Conservation (phyloP, 2,113 vertebrate species). For the Scomber scombrus region DNA sequence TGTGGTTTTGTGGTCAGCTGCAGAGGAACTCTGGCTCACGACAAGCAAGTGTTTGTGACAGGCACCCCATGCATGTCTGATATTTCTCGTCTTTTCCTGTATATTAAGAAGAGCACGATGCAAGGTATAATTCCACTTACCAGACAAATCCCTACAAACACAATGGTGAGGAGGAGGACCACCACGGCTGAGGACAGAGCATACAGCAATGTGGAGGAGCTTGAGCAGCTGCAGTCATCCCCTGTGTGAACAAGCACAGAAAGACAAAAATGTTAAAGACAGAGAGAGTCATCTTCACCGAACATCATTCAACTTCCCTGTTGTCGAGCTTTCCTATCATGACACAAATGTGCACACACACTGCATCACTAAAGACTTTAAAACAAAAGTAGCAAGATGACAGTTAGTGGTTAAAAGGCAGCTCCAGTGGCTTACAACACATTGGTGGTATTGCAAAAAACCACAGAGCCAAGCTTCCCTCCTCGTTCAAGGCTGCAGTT, state of each 20-base stretch:
- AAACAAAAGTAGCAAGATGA: neutral
- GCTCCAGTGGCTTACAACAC: neutral
- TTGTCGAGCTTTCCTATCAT: too few relatives aligned
- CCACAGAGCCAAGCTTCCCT: conserved; percentile 46
- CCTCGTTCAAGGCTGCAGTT: conserved; percentile 17
- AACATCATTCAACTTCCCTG: too few relatives aligned
- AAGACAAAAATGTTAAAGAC: neutral
- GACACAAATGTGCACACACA: too few relatives aligned
- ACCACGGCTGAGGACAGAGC: conserved; percentile 65
- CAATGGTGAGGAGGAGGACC: conserved; percentile 67
- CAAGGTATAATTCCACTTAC: conserved; percentile 58
- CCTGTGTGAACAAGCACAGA: conserved; percentile 50
- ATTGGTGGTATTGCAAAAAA: conserved; percentile 27
- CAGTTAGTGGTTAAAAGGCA: neutral
- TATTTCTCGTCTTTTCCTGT: neutral
- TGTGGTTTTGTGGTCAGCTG: conserved; percentile 65
- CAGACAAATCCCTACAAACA: conserved; percentile 9
- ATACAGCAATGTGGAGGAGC: conserved; percentile 70
- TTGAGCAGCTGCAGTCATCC: conserved; percentile 60
- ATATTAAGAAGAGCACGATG: neutral
- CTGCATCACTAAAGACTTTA: neutral
- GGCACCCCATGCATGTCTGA: too few relatives aligned
- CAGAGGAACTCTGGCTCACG: conserved; percentile 45
- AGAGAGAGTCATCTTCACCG: neutral
- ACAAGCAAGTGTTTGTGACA: conserved; percentile 34